Evolutionary conservation across 2,797 vertebrate species (phyloP), one percentile per base, ranked within the genome.

Genomic region (Masticophis lateralis): DNA sequence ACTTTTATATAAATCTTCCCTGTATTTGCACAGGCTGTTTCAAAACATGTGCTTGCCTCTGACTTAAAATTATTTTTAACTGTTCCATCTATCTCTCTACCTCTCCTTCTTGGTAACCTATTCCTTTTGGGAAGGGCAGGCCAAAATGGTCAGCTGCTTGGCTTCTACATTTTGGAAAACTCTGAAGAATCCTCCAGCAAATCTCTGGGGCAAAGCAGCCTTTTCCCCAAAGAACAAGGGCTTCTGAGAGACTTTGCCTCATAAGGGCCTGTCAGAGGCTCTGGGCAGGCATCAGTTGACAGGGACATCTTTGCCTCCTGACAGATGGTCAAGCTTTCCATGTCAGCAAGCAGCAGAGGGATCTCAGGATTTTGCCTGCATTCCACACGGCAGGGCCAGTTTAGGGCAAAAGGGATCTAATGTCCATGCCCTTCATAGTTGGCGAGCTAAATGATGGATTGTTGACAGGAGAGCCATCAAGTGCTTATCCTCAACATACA

Each of bases 301-400:
- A 97, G 95, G 94, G 96, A 96, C 92, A 93, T 97, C 97, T 98
- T 97, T 98, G 96, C 96, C 96, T 96, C 94, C 63, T 55, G 95
- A 97, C 98, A 98, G 98, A 98, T 98, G 98, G 98, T 96, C 89
- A 27, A 92, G 97, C 96, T 97, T 97, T 97, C 97, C 94, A 92
- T 97, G 97, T 98, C 98, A 97, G 96, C 93, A 93, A 97, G 96
- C 94, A 4, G 96, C 96, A 94, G 94, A 95, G 95, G 87, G 93
- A 95, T 94, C 96, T 91, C 92, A 0, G 9, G 92, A 95, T 95
- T 95, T 95, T 97, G 98, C 98, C 97, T 97, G 96, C 93, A 87
- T 93, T 97, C 97, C n/a, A 22, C 95, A 93, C 94, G 95, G 92
- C 93, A 94, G 96, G 97, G 96, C 95, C 97, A 96, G 97, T 96